Evolutionary conservation across 2,113 vertebrate species (phyloP).

Genomic region (Ammodytes marinus): DNA sequence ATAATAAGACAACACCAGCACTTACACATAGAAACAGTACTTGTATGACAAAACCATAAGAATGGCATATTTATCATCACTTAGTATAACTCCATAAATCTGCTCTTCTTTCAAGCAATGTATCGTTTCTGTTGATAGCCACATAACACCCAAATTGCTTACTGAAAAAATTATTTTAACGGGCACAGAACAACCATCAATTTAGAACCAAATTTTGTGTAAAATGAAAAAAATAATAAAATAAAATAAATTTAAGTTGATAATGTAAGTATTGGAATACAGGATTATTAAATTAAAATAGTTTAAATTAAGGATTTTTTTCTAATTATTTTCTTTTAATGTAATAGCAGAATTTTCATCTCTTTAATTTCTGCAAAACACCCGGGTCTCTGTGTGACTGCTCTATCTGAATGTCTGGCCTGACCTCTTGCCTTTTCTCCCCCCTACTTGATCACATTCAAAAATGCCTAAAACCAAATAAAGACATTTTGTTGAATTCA

Average conservation of each 20-base stretch:
- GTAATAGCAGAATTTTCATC: not conserved
- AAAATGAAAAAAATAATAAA: not conserved
- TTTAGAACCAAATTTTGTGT: not conserved
- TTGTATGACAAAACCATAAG: not conserved
- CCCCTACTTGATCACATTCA: constrained; percentile 54
- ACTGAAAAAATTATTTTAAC: not conserved
- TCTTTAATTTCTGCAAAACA: not conserved
- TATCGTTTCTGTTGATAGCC: not conserved
- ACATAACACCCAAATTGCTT: not conserved
- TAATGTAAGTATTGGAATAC: no score
- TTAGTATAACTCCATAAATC: not conserved
- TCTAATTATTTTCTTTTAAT: not conserved
- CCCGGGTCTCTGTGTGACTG: constrained; percentile 56
- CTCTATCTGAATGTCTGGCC: constrained; percentile 12
- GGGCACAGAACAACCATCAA: not conserved
- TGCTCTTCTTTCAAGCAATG: not conserved
- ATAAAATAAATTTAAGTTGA: not conserved
- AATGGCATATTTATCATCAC: constrained; percentile 6
- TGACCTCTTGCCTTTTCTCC: constrained; percentile 40
- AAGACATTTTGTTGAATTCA: constrained; percentile 56
- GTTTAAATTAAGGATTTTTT: not conserved
- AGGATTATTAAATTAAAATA: not conserved
- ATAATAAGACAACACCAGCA: constrained; percentile 17
- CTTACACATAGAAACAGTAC: not conserved
- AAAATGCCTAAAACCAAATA: constrained; percentile 84